These are phyloP conservation scores for Cataglyphis albicans DNA, from an alignment of 2,888 invertebrate genomes.

Conservation along the genomic window DNA sequence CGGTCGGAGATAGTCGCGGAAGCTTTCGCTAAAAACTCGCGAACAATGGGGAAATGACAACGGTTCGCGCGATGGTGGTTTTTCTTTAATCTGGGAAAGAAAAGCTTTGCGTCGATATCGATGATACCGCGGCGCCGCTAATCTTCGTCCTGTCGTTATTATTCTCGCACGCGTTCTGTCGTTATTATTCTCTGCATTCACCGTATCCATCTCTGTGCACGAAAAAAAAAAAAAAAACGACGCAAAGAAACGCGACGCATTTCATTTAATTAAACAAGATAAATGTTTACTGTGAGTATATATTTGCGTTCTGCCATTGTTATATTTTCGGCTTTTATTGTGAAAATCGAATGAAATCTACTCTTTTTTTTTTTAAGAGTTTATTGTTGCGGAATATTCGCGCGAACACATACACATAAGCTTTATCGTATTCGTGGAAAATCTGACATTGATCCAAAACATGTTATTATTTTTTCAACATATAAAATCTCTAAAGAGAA, in stretches of 20 bases:
- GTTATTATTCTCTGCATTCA: conserved; percentile 25
- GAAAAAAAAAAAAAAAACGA: neutral
- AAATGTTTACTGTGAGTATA: conserved; percentile 66
- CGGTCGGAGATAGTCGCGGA: neutral
- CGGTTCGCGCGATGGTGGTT: conserved; percentile 26
- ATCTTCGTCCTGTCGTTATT: conserved; percentile 18
- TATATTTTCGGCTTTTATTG: conserved; percentile 59
- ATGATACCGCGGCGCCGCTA: neutral
- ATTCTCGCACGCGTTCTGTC: neutral
- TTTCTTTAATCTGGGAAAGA: conserved; percentile 41
- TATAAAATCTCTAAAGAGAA: neutral
- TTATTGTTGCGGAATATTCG: conserved; percentile 55
- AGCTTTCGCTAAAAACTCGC: conserved; percentile 23
- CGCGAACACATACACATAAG: neutral
- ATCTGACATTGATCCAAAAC: neutral
- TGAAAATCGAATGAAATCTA: conserved; percentile 57
- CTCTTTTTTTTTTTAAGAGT: conserved; percentile 25
- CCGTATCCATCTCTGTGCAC: conserved; percentile 24
- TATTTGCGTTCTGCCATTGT: conserved; percentile 60
- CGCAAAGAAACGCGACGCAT: conserved; percentile 22
- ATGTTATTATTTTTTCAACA: neutral
- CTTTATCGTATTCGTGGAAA: neutral
- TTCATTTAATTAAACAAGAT: conserved; percentile 71
- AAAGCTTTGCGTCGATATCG: conserved; percentile 25
- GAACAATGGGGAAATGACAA: conserved; percentile 47